A percentile compares a stretch with the other conserved stretches of the same genome.
phyloP scores from a whole-genome alignment of 2,113 vertebrate species.

The Dipodomys stephensi region DNA sequence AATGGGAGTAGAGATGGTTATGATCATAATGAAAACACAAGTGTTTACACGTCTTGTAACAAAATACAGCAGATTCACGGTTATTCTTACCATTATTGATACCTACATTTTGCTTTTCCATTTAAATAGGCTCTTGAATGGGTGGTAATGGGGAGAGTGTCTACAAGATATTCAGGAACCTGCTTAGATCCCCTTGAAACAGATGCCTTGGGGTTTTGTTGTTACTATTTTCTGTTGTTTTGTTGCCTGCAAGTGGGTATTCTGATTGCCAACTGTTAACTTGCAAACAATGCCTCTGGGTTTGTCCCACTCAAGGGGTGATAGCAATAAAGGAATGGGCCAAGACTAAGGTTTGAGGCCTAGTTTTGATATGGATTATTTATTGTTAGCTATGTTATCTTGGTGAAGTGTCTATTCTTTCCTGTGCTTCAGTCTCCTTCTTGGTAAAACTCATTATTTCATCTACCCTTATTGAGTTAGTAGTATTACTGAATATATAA shows the following conservation, averaged over 20 bases:
- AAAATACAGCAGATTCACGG: neutral
- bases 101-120: neutral
- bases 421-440: neutral
- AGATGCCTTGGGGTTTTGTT: neutral
- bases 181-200: neutral
- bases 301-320: neutral
- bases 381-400: neutral
- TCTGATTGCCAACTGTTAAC: neutral
- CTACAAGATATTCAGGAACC: neutral
- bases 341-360: neutral
- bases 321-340: neutral
- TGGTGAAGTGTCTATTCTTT: neutral
- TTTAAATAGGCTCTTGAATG: neutral
- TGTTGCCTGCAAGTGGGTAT: neutral
- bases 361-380: no score
- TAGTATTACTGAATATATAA: neutral
- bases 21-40: neutral
- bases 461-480: neutral
- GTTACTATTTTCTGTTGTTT: neutral
- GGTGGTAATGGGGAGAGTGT: neutral
- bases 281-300: neutral
- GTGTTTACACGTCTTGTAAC: no score
- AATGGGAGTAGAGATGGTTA: neutral
- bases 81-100: neutral
- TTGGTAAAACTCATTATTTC: neutral